phyloP scores from a whole-genome alignment of 2,797 vertebrate species.

The Coranthus polyacanthus region DNA sequence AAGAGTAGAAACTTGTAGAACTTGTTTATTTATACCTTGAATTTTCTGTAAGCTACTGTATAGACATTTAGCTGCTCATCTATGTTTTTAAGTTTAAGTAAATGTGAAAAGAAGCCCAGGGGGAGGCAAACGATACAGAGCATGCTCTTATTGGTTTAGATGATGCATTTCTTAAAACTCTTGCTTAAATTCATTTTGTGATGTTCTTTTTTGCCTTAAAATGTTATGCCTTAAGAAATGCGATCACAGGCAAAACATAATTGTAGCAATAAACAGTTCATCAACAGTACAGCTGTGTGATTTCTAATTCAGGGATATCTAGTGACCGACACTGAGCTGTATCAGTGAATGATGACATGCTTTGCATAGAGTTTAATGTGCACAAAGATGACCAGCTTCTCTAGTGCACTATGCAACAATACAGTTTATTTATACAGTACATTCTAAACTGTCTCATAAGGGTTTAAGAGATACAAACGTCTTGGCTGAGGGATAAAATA shows the following conservation, averaged over 20 bases:
- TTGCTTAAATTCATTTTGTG: background rate
- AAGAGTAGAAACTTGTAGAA: no score
- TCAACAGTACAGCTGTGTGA: no score
- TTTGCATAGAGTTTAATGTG: conserved; percentile 24
- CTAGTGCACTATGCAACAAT: conserved; percentile 4
- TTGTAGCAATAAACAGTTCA: background rate
- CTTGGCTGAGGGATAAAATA: background rate
- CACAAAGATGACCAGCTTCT: conserved; percentile 22
- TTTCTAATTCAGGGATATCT: background rate
- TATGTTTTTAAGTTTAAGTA: background rate
- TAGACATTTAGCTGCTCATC: no score
- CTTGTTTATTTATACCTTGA: no score
- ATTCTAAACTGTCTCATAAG: conserved; percentile 3
- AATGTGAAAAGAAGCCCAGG: background rate
- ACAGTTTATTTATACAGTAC: background rate
- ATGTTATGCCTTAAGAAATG: no score
- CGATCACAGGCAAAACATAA: background rate
- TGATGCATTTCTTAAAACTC: background rate
- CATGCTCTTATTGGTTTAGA: background rate
- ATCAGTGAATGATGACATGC: conserved; percentile 17
- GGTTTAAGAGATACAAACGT: conserved; percentile 4
- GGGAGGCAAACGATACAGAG: background rate
- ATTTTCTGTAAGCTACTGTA: no score
- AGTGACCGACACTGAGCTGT: background rate
- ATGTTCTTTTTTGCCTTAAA: background rate